phyloP scores from a whole-genome alignment of 1,140 invertebrate species.

The Schlechtendalia chinensis region DNA sequence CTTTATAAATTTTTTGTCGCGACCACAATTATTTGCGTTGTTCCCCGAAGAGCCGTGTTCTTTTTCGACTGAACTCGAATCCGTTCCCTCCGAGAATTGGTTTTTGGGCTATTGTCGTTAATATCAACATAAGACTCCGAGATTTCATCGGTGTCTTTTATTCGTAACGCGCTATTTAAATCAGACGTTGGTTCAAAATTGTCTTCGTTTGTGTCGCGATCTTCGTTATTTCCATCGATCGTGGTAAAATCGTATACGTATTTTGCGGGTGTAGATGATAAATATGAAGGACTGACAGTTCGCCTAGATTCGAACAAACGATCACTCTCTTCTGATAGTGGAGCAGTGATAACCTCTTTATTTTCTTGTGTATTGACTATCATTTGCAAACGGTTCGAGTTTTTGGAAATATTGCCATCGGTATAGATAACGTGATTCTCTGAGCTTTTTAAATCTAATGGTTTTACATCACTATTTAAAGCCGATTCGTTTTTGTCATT shows the following conservation, averaged over 20 bases:
- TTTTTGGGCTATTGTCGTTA: not conserved
- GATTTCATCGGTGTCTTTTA: not conserved
- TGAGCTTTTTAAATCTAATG: not conserved
- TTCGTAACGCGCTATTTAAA: not conserved
- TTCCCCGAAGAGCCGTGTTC: not conserved
- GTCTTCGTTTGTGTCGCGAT: not conserved
- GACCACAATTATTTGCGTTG: not conserved
- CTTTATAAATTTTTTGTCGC: slow-evolving; percentile 1
- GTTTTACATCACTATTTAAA: not conserved
- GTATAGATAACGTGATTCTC: not conserved
- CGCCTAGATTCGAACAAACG: not conserved
- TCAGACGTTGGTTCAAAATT: not conserved
- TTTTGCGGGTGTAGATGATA: not conserved
- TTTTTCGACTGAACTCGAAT: not conserved
- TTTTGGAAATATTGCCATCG: not conserved
- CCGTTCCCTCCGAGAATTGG: not conserved
- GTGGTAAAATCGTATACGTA: no score
- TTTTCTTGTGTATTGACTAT: no score
- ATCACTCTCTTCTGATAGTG: not conserved
- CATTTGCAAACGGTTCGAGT: not conserved
- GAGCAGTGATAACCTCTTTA: no score
- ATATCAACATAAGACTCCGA: not conserved
- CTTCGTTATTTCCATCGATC: not conserved
- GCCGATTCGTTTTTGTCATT: slow-evolving; percentile 4
- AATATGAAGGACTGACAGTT: not conserved